phyloP scores from a whole-genome alignment of 2,888 invertebrate genomes.

The Tuberolachnus salignus region DNA sequence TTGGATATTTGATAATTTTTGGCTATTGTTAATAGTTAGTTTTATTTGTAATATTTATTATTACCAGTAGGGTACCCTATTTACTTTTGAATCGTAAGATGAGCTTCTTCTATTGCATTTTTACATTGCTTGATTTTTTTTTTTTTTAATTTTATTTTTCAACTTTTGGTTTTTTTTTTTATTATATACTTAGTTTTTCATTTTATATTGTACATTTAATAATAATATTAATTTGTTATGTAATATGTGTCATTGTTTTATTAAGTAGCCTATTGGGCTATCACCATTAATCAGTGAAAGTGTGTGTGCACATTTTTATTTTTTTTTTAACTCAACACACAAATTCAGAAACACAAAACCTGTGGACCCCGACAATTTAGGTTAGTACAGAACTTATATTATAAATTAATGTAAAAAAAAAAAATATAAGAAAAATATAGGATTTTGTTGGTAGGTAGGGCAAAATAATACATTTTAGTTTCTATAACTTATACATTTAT shows the following conservation, averaged over 20 bases:
- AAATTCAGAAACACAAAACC: constrained; percentile 54
- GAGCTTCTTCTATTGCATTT: not conserved
- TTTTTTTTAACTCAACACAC: constrained; percentile 41
- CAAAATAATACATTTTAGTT: not conserved
- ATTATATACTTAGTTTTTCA: constrained; percentile 18
- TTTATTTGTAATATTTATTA: constrained; percentile 6
- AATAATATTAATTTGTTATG: constrained; percentile 49
- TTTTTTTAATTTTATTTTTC: not conserved
- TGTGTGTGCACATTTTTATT: constrained; percentile 34
- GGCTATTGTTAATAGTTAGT: not conserved
- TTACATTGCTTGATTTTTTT: constrained; percentile 31
- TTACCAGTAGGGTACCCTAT: not conserved
- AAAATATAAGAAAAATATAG: constrained; percentile 10
- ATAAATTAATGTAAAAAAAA: constrained; percentile 37
- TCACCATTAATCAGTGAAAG: constrained; percentile 49
- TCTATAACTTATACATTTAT: not conserved
- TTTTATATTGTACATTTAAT: constrained; percentile 36
- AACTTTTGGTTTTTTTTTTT: constrained; percentile 18
- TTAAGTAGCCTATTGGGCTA: constrained; percentile 35
- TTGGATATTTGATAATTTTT: not conserved
- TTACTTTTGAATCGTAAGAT: not conserved
- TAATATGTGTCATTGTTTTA: constrained; percentile 51
- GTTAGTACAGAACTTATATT: constrained; percentile 53
- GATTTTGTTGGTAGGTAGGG: constrained; percentile 20
- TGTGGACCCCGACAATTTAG: constrained; percentile 51